Evolutionary conservation across 2,113 vertebrate species (phyloP).

Genomic region (Tragelaphus buxtoni): DNA sequence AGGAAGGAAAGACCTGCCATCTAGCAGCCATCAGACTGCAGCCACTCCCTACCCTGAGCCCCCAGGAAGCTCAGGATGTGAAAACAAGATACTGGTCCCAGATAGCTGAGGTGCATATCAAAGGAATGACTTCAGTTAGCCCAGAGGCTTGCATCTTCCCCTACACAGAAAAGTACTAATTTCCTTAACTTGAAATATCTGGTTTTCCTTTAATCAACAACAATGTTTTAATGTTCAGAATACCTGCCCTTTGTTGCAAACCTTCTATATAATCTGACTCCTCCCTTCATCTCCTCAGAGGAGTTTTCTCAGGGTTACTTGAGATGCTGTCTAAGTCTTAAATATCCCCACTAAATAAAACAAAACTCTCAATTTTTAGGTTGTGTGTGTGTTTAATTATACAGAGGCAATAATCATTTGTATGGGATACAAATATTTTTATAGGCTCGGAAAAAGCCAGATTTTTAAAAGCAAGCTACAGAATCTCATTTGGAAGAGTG

Average conservation of each 20-base stretch:
- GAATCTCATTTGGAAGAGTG: background rate
- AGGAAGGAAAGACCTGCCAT: background rate
- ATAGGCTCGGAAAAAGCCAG: background rate
- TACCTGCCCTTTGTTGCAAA: background rate
- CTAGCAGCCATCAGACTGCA: background rate
- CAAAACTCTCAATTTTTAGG: background rate
- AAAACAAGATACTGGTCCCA: background rate
- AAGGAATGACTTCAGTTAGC: background rate
- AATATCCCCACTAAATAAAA: background rate
- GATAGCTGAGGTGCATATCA: background rate
- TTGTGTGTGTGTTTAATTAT: background rate
- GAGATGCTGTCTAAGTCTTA: background rate
- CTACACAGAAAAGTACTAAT: background rate
- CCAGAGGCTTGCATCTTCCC: background rate
- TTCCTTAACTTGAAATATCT: background rate
- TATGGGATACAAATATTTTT: background rate
- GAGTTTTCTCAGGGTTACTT: background rate
- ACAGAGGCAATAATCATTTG: background rate
- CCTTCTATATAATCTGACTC: background rate
- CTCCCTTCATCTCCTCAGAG: background rate
- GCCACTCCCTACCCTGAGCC: background rate
- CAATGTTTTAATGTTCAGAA: background rate
- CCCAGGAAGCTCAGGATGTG: background rate
- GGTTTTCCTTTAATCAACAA: background rate
- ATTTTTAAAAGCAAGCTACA: background rate